Conservation (phyloP, 2,797 vertebrate genomes). For the Pelochelys cantorii region DNA sequence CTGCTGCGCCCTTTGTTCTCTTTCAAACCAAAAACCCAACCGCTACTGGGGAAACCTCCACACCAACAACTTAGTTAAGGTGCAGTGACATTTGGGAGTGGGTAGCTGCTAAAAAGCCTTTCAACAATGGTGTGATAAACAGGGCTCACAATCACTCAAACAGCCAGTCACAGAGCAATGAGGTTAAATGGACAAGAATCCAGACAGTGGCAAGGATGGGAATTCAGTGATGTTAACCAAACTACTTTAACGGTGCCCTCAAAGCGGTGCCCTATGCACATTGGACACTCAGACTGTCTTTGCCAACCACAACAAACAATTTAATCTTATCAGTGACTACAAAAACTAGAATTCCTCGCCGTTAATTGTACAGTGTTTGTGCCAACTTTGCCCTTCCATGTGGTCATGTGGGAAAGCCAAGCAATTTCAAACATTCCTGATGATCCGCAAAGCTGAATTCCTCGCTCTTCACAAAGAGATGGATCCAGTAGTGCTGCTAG, state of each 20-base stretch:
- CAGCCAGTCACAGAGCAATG: slow-evolving; percentile 51
- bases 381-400: slow-evolving; percentile 64
- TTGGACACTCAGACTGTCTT: slow-evolving; percentile 24
- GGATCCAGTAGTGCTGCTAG: accelerated
- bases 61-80: not conserved
- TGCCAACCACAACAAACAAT: slow-evolving; percentile 62
- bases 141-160: not conserved
- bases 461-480: accelerated
- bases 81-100: not conserved
- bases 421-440: slow-evolving; percentile 54
- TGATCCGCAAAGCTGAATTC: not conserved
- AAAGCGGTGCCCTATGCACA: slow-evolving; percentile 33
- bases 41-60: not conserved
- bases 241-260: slow-evolving; percentile 42
- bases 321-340: slow-evolving; percentile 77
- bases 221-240: slow-evolving; percentile 59
- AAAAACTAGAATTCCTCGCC: slow-evolving; percentile 71
- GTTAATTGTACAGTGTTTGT: slow-evolving; percentile 39
- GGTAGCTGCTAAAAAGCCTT: not conserved
- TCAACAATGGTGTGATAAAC: not conserved
- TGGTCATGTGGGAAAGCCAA: slow-evolving; percentile 33
- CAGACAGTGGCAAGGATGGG: slow-evolving; percentile 63
- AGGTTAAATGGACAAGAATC: slow-evolving; percentile 32
- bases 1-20: not conserved
- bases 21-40: not conserved